phyloP scores from a whole-genome alignment of 2,888 invertebrate species.

The Eilema depressum region DNA sequence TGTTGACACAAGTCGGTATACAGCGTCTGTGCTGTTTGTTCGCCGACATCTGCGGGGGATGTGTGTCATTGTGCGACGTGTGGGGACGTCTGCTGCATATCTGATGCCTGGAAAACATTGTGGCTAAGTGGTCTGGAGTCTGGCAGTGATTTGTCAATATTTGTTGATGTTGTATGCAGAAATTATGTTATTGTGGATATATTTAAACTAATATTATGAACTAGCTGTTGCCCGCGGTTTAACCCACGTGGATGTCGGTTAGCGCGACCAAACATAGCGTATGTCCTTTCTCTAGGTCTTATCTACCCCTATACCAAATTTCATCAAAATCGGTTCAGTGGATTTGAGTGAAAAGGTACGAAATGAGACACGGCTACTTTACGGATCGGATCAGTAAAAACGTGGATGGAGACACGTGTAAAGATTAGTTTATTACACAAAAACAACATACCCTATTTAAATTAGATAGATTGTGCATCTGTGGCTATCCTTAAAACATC shows the following conservation, averaged over 20 bases:
- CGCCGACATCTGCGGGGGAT: conserved; percentile 27
- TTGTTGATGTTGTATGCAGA: background rate
- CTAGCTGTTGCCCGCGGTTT: too few species aligned
- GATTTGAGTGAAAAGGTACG: too few species aligned
- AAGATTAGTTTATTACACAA: background rate
- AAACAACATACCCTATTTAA: background rate
- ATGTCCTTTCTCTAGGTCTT: too few species aligned
- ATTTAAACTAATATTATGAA: too few species aligned
- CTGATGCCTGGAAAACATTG: background rate
- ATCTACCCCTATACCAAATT: too few species aligned
- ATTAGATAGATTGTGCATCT: background rate
- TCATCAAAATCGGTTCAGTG: too few species aligned
- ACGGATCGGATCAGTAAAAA: background rate
- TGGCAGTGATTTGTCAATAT: background rate
- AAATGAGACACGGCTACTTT: too few species aligned
- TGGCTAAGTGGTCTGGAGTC: background rate
- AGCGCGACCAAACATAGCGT: too few species aligned
- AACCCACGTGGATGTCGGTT: too few species aligned
- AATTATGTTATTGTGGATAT: background rate
- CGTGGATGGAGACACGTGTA: background rate
- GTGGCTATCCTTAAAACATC: conserved; percentile 16
- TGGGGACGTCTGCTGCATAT: conserved; percentile 5
- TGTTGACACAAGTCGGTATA: conserved; percentile 40
- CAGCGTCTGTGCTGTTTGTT: conserved; percentile 25
- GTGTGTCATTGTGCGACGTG: background rate